These are phyloP conservation scores for Leucoma salicis DNA, from an alignment of 2,888 invertebrate species.

Conservation along the genomic window DNA sequence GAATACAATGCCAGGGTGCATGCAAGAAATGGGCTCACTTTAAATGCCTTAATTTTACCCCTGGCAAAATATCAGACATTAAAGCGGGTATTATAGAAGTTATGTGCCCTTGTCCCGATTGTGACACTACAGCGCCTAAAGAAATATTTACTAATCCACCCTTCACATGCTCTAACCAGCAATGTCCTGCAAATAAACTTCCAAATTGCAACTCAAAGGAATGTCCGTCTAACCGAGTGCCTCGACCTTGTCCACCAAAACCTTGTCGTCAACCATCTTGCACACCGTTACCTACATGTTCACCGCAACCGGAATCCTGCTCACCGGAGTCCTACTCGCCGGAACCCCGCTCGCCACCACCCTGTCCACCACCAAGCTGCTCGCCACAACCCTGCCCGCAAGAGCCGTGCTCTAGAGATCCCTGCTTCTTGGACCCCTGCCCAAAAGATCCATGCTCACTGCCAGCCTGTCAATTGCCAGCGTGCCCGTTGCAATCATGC, in stretches of 20 bases:
- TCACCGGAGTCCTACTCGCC: no score
- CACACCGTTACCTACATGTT: no score
- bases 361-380: background rate
- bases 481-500: background rate
- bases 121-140: conserved; percentile 46
- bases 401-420: background rate
- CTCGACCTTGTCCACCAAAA: background rate
- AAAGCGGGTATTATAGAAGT: conserved; percentile 59
- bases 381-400: background rate
- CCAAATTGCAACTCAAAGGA: conserved; percentile 42
- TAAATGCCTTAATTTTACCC: conserved; percentile 61
- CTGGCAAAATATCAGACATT: conserved; percentile 63
- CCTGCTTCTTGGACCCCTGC: background rate
- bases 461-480: no score
- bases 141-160: conserved; percentile 36
- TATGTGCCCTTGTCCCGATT: conserved; percentile 68
- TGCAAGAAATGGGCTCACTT: conserved; percentile 66
- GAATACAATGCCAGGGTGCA: conserved; percentile 62
- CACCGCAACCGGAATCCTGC: background rate
- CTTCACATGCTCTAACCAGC: conserved; percentile 49
- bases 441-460: background rate
- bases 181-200: conserved; percentile 55
- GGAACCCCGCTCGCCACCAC: background rate
- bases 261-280: background rate
- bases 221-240: conserved; percentile 23